Base-by-base conservation (phyloP, 2,797 vertebrate species). In the Esox lucius region DNA sequence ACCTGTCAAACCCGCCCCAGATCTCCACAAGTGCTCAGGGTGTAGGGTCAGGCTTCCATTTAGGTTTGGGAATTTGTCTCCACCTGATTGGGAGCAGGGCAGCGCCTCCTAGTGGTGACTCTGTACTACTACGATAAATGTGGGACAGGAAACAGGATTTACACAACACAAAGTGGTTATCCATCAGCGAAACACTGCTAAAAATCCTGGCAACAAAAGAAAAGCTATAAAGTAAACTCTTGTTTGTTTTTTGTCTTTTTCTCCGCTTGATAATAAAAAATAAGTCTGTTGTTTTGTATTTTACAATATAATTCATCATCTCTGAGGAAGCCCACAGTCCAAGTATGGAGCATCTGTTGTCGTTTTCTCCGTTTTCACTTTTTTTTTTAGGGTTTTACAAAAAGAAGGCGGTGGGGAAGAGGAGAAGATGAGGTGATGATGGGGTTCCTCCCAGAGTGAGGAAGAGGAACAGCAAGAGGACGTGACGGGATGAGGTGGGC, bases 301-400 rank as follows among this genome's bases (percentile, higher is more conserved):
- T 97, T 98, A 98, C 96, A 98, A 97, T 97, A 98, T 96, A 96
- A 95, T 98, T 97, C 96, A 95, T 96, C 95, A 96, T 97, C 96
- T 94, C 94, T 94, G 93, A 94, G 96, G 96, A 94, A 95, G 94
- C 61, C 61, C 61, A 13, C 93, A 96, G 96, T 98, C 95, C 96
- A 90, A 93, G 94, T 94, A 69, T 90, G 95, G 92, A 91, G 91
- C 92, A 94, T 24, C 70, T 42, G 53, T 66, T 51, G 22, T 77
- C 31, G 79, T 78, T 64, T 81, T 80, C 83, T 83, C 74, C 81
- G 81, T 31, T 84, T 78, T 73, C 78, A 73, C 28, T 65, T 26
- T 80, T 79, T 81, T 78, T 77, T 78, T 86, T 67, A 80, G 85
- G 73, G 83, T 88, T 88, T 79, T 76, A 82, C 74, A 84, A 87